These are phyloP conservation scores for Thripadectes ignobilis DNA, from an alignment of 2,797 vertebrate species.

Conservation along the genomic window DNA sequence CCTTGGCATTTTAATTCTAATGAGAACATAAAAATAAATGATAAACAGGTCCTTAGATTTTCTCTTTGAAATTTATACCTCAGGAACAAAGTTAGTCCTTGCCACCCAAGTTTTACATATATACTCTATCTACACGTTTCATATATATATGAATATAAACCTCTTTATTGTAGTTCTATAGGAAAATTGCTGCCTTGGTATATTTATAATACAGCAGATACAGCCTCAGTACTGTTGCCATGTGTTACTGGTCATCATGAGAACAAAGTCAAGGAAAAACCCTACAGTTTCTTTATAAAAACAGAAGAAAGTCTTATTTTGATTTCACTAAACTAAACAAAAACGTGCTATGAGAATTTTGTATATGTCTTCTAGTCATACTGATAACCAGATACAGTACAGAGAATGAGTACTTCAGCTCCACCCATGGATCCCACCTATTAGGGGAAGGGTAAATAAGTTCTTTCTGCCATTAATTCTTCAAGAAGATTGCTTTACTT, in stretches of 20 bases:
- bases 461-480: constrained; percentile 74
- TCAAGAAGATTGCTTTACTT: constrained; percentile 71
- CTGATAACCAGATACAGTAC: background rate
- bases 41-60: background rate
- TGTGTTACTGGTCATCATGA: constrained; percentile 25
- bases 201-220: background rate
- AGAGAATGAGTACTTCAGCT: background rate
- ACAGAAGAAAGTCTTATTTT: background rate
- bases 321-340: constrained; percentile 19
- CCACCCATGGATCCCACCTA: background rate
- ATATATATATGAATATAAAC: background rate
- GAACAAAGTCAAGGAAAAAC: constrained; percentile 29
- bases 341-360: background rate
- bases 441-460: constrained; percentile 66
- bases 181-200: background rate
- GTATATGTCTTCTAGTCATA: background rate
- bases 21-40: background rate
- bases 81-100: constrained; percentile 21
- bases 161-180: background rate
- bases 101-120: background rate
- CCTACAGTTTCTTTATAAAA: constrained; percentile 12
- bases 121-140: background rate
- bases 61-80: constrained; percentile 1
- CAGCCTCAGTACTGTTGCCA: background rate
- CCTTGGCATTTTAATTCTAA: constrained; percentile 37